Base-by-base conservation (phyloP, 2,113 vertebrate species). In the Anhinga rufa region DNA sequence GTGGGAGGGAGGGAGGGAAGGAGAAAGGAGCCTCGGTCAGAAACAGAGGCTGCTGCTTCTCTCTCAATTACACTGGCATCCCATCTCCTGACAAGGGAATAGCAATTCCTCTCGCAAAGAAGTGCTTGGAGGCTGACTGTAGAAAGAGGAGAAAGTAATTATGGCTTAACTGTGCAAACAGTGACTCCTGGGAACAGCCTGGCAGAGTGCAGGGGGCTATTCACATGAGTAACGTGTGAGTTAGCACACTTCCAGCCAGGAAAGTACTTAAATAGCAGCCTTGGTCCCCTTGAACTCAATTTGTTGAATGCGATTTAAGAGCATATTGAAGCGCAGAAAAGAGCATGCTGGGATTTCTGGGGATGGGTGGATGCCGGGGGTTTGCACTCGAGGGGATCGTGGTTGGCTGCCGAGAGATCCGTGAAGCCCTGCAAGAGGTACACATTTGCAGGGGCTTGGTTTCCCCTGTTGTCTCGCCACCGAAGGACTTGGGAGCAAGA, bases 131-230 rank as follows among this genome's bases (percentile, higher is more conserved):
- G 94, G 86, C 87, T 74, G 89, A 72, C 19, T 76, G 70, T 16
- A 46, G 75, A 85, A 87, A 95, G 65, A 93, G 66, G 29, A 82
- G 86, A 95, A 95, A 94, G 93, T 95, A 95, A 96, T 95, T 95
- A 95, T 4, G 60, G 95, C 75, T 92, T 79, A 87, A 96, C 75
- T 44, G 94, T 87, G 95, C 92, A 85, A 87, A 51, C 70, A 51
- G 89, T 4, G 78, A 21, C 86, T 86, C 76, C 44, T 32, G 91
- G 83, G 97, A 96, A 70, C 86, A 75, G 85, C 64, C 74, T 32
- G 76, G 70, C 79, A 31, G 32, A 21, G 57, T 3, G 61, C 72
- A 51, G 72, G 46, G 75, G 80, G 72, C 55, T 84, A 3, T 90
- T 83, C 60, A 6, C 62, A 46, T 5, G 92, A 81, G 82, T 17